These are phyloP conservation scores for Apoda limacodes DNA, from an alignment of 2,888 invertebrate genomes.

Conservation along the genomic window DNA sequence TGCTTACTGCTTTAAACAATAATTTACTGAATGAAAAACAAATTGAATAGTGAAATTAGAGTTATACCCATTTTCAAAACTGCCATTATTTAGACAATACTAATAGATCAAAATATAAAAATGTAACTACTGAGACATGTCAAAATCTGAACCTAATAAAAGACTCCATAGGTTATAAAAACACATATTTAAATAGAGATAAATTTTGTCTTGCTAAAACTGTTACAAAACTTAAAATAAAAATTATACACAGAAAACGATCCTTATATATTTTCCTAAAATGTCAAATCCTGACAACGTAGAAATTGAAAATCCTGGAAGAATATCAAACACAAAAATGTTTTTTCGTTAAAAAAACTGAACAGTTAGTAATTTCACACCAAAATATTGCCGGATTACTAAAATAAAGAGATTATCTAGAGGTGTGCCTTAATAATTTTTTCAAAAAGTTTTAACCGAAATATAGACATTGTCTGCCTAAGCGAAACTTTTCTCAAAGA, in stretches of 20 bases:
- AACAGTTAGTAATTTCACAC: constrained; percentile 4
- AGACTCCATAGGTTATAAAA: constrained; percentile 1
- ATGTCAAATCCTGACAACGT: too few relatives aligned
- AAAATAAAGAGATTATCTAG: constrained; percentile 6
- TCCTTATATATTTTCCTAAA: too few relatives aligned
- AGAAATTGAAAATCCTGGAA: too few relatives aligned
- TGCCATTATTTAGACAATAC: constrained; percentile 2
- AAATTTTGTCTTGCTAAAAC: background rate
- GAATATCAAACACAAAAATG: too few relatives aligned
- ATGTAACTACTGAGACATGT: background rate
- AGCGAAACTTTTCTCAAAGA: constrained; percentile 9
- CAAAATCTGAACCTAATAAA: constrained; percentile 1
- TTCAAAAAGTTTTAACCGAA: background rate
- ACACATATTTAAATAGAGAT: background rate
- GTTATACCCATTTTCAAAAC: constrained; percentile 1
- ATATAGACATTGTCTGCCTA: constrained; percentile 10
- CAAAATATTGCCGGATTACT: constrained; percentile 10
- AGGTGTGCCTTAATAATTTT: constrained; percentile 6
- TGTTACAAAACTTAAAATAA: background rate
- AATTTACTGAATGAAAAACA: constrained; percentile 5
- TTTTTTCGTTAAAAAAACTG: too few relatives aligned
- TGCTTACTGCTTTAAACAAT: constrained; percentile 3
- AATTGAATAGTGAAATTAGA: constrained; percentile 5
- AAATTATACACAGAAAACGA: too few relatives aligned
- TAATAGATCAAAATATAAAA: background rate